Evolutionary conservation across 1,140 invertebrate species (phyloP).

Genomic region (Drosophila littoralis): DNA sequence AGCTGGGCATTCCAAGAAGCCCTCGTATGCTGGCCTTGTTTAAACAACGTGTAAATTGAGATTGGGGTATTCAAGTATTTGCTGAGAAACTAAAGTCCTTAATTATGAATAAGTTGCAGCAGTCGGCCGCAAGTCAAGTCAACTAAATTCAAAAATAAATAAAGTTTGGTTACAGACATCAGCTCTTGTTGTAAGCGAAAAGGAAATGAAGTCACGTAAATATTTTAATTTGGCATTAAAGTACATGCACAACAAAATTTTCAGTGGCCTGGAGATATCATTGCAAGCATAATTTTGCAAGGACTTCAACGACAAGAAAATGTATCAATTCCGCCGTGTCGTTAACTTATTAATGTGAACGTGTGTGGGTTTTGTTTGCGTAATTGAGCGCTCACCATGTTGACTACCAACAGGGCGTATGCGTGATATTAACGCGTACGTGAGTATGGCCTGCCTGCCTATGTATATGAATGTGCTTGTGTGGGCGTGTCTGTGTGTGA

Average conservation of each 20-base stretch:
- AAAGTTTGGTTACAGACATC: not conserved
- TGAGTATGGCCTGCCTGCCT: not conserved
- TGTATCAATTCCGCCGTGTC: constrained; percentile 51
- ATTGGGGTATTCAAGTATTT: not conserved
- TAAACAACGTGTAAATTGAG: not conserved
- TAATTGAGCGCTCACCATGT: constrained; percentile 44
- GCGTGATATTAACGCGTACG: constrained; percentile 34
- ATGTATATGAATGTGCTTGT: not conserved
- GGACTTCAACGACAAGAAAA: constrained; percentile 31
- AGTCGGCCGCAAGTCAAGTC: constrained; percentile 52
- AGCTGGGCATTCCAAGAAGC: not conserved
- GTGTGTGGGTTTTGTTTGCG: constrained; percentile 4
- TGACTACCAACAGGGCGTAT: constrained; percentile 38
- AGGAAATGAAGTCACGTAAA: constrained; percentile 78
- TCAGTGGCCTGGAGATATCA: constrained; percentile 16
- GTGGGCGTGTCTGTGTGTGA: constrained; percentile 1
- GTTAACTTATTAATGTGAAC: constrained; percentile 59
- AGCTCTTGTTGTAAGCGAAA: not conserved
- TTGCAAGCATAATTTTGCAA: constrained; percentile 52
- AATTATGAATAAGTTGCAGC: constrained; percentile 13
- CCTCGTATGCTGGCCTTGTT: not conserved
- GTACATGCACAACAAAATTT: constrained; percentile 26
- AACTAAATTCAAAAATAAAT: constrained; percentile 10
- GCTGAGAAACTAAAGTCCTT: constrained; percentile 6
- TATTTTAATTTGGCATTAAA: constrained; percentile 79